A percentile compares a stretch with the other conserved stretches of the same genome.
These are phyloP conservation scores for Drosophila leonis DNA, from an alignment of 2,888 invertebrate genomes.

Conservation along the genomic window DNA sequence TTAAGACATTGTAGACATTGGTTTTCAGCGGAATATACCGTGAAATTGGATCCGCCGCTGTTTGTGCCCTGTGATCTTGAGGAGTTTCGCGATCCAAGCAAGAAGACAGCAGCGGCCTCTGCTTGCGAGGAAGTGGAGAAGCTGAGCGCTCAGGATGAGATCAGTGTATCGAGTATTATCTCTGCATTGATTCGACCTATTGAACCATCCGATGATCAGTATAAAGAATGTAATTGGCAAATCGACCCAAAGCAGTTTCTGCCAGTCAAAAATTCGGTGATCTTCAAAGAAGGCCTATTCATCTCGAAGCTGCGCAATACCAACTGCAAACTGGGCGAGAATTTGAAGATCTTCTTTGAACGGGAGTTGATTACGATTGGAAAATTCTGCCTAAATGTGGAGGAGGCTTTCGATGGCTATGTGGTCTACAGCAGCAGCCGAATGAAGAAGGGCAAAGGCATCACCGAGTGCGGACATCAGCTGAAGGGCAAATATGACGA, in stretches of 20 bases:
- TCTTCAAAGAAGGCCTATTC: slow-evolving; percentile 75
- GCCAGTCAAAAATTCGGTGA: slow-evolving; percentile 69
- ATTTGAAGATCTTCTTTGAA: slow-evolving; percentile 76
- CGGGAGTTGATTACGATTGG: slow-evolving; percentile 77
- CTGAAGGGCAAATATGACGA: slow-evolving; percentile 79
- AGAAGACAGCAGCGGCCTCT: slow-evolving; percentile 1
- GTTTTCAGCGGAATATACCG: neutral
- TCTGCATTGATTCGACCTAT: slow-evolving; percentile 72
- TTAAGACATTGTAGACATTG: fast-evolving
- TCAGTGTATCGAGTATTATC: slow-evolving; percentile 81
- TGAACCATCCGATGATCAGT: slow-evolving; percentile 64
- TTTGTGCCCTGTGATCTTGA: slow-evolving; percentile 63
- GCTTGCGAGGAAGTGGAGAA: slow-evolving; percentile 63
- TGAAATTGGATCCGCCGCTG: slow-evolving; percentile 60
- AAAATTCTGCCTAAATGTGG: slow-evolving; percentile 70
- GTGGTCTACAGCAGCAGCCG: slow-evolving; percentile 78
- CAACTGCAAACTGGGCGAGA: slow-evolving; percentile 75
- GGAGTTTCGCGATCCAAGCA: slow-evolving; percentile 33
- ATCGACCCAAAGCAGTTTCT: slow-evolving; percentile 73
- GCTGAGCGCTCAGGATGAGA: slow-evolving; percentile 77
- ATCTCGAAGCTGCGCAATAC: slow-evolving; percentile 71
- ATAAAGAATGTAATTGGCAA: slow-evolving; percentile 64
- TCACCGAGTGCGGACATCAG: slow-evolving; percentile 73
- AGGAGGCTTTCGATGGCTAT: slow-evolving; percentile 81
- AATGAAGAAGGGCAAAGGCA: slow-evolving; percentile 72